Percentiles rank a stretch among this genome's conserved stretches.
phyloP scores from a whole-genome alignment of 2,113 vertebrate species.

The Sylvilagus bachmani region DNA sequence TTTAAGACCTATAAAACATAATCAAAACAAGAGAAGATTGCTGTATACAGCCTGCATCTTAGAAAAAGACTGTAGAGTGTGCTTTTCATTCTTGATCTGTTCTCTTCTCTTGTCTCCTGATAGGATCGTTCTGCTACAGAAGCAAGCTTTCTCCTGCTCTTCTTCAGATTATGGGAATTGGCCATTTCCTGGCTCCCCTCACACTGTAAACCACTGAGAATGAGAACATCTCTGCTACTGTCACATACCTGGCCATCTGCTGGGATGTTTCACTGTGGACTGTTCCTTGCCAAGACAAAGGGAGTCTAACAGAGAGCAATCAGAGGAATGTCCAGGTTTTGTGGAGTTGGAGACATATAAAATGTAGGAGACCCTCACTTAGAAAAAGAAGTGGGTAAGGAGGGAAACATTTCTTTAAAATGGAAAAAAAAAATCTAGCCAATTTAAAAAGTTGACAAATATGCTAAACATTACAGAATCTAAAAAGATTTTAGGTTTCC shows the following conservation, averaged over 20 bases:
- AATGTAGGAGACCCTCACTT: neutral
- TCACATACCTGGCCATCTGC: neutral
- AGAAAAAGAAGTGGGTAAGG: neutral
- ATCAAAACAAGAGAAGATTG: neutral
- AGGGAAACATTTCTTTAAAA: neutral
- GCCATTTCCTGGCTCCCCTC: neutral
- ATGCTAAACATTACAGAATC: neutral
- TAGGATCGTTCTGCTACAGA: neutral
- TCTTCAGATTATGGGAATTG: neutral
- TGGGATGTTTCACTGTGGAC: neutral
- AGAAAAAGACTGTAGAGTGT: neutral
- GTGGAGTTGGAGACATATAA: neutral
- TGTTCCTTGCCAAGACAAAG: neutral
- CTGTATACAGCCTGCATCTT: fast-evolving
- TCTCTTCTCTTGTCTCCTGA: neutral
- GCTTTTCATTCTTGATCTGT: neutral
- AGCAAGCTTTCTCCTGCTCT: neutral
- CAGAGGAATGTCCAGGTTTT: neutral
- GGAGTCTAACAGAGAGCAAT: neutral
- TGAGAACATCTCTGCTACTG: neutral
- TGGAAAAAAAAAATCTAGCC: neutral
- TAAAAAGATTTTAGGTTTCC: neutral
- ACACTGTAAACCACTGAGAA: too few species aligned
- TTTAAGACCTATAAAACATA: neutral
- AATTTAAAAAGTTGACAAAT: neutral